Percentiles rank a stretch among this genome's conserved stretches.
Evolutionary conservation across 2,888 invertebrate genomes (phyloP).

Genomic region (Dicranocentrus wangi): DNA sequence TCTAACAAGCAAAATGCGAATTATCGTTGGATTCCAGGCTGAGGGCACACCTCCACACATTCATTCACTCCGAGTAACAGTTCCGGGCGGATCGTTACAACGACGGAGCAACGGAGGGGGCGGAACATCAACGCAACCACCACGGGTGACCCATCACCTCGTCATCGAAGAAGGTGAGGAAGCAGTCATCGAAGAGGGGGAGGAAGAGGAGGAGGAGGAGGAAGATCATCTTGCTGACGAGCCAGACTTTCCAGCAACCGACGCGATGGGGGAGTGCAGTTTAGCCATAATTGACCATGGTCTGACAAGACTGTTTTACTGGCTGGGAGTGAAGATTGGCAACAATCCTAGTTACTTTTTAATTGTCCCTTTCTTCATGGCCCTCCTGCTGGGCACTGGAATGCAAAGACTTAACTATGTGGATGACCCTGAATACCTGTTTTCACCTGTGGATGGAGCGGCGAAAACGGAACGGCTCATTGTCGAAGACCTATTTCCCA

Average conservation of each 20-base stretch:
- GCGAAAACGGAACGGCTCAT: slow-evolving; percentile 82
- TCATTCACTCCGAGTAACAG: slow-evolving; percentile 46
- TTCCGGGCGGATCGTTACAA: slow-evolving; percentile 40
- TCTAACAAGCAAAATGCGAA: slow-evolving; percentile 68
- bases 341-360: slow-evolving; percentile 90
- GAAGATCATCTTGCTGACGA: slow-evolving; percentile 56
- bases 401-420: slow-evolving; percentile 89
- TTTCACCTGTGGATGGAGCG: slow-evolving; percentile 90
- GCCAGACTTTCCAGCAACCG: slow-evolving; percentile 31
- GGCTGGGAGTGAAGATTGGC: slow-evolving; percentile 86
- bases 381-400: slow-evolving; percentile 88
- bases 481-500: slow-evolving; percentile 89
- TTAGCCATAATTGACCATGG: slow-evolving; percentile 80
- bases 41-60: slow-evolving; percentile 59
- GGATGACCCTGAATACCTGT: slow-evolving; percentile 94
- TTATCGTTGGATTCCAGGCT: slow-evolving; percentile 73
- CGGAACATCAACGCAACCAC: slow-evolving; percentile 15
- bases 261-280: slow-evolving; percentile 68
- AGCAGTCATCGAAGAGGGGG: slow-evolving; percentile 34
- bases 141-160: slow-evolving; percentile 57
- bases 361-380: slow-evolving; percentile 87
- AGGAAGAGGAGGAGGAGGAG: slow-evolving; percentile 39
- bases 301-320: slow-evolving; percentile 87
- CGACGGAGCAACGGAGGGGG: slow-evolving; percentile 31
- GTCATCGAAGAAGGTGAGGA: slow-evolving; percentile 60